Evolutionary conservation across 2,797 vertebrate species (phyloP), one percentile per base, ranked within the genome.

Genomic region (Gastrophryne carolinensis): DNA sequence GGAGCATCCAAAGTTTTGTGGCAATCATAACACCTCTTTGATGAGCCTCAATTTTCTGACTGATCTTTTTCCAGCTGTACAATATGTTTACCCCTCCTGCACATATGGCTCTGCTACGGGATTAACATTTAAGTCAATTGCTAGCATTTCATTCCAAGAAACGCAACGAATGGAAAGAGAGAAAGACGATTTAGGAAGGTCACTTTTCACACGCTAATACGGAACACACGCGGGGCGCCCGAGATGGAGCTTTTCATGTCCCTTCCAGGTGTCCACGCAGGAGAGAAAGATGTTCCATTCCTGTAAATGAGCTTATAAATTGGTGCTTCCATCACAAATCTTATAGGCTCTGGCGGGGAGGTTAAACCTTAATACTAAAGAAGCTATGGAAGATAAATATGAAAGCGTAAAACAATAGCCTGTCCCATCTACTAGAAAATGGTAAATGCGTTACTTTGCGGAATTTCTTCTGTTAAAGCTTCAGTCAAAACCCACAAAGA

Each of bases 121-220:
- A 70, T 76, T 70, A 76, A 76, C 66, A 76, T 76, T 76, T 70
- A 70, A 76, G 74, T 76, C 74, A 76, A 70, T 75, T 75, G 73
- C 73, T 60, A 49, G 73, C 44, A 67, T 70, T 63, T 70, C 65
- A 70, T 77, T 77, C 74, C 66, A 77, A 70, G 57, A 76, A 76
- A 70, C 44, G 35, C 74, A 47, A 49, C 70, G 58, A 47, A 65
- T 70, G 74, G 57, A 56, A 77, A 77, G 56, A 27, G 49, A 61
- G 56, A 44, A 44, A 62, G 66, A 44, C 34, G 57, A 54, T 76
- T 75, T 69, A 63, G 49, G 58, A 77, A 77, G 74, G 74, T 77
- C 74, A 77, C 49, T 64, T 64, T 68, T 77, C 44, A 63, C 35
- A 26, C 39, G 49, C 27, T 61, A 77, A 54, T 64, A 56, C 66